Base-by-base conservation (phyloP, 1,140 invertebrate genomes). In the Colletes gigas region DNA sequence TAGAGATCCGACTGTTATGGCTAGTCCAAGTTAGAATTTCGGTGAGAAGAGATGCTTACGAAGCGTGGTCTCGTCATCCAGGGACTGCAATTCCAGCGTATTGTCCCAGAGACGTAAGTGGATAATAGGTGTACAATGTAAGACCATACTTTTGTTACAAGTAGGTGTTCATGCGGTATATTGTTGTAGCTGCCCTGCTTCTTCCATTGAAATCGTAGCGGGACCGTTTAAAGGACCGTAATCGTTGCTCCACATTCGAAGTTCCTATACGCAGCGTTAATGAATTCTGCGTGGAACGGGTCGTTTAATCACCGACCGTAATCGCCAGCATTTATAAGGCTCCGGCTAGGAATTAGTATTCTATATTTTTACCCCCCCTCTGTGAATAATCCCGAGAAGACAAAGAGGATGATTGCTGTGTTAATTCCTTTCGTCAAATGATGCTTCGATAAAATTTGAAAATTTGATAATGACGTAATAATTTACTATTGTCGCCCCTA, bases 61-160 rank as follows among this genome's bases (percentile, higher is more conserved):
- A 81, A 86, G 81, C 88, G 81, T 83, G 86, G 86, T 82, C 82
- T 86, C 66, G 83, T 85, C 81, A 85, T 89, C 77, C 86, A 88
- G 74, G 83, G 79, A 55, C 74, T 83, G 79, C 88, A 89, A 89
- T 89, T 89, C 77, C 80, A 86, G 63, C 83, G 84, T 87, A 89
- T 85, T 84, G 84, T 89, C 66, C 82, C 88, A 78, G 66, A 89
- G 84, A 81, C 78, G 88, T 89, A 89, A 89, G 88, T 89, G 88
- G 81, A 88, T 89, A 89, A 89, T 89, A 78, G 86, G 81, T 88
- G 87, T 69, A 81, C 79, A 83, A 83, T 86, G 77, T 83, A 87
- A 86, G 85, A 81, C 82, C 85, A 68, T 70, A 81, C 75, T 86
- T 80, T 86, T 83, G 84, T 83, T 83, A 79, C 72, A 81, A 87